Evolutionary conservation across 2,888 invertebrate species (phyloP).

Genomic region (Thereva unica): DNA sequence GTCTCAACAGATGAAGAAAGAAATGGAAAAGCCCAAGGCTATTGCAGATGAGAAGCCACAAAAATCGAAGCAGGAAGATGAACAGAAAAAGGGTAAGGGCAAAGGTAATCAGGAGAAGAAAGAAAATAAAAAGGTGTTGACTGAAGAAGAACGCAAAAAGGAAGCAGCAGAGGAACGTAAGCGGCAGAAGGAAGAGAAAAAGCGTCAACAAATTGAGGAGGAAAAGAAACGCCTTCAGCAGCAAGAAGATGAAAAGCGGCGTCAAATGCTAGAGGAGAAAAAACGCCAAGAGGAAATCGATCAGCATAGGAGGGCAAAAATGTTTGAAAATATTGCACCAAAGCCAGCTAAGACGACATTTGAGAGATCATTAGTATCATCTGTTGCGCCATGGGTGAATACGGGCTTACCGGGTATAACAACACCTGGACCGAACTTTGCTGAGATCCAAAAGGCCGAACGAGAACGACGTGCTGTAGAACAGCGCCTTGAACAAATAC

Average conservation of each 20-base stretch:
- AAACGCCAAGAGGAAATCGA: slow-evolving; percentile 56
- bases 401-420: slow-evolving; percentile 42
- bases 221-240: slow-evolving; percentile 37
- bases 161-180: slow-evolving; percentile 52
- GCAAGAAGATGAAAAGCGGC: slow-evolving; percentile 53
- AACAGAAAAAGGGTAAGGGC: slow-evolving; percentile 37
- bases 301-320: slow-evolving; percentile 53
- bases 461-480: slow-evolving; percentile 56
- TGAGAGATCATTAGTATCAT: slow-evolving; percentile 43
- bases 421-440: slow-evolving; percentile 57
- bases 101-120: slow-evolving; percentile 31
- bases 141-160: slow-evolving; percentile 51
- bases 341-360: slow-evolving; percentile 16
- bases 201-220: slow-evolving; percentile 45
- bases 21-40: slow-evolving; percentile 9
- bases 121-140: slow-evolving; percentile 27
- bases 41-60: slow-evolving; percentile 2
- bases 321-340: slow-evolving; percentile 29
- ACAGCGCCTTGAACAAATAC: slow-evolving; percentile 47
- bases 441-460: slow-evolving; percentile 62
- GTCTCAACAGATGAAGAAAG: slow-evolving; percentile 29
- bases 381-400: slow-evolving; percentile 56
- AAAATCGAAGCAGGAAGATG: slow-evolving; percentile 27
- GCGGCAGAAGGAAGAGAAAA: slow-evolving; percentile 54
- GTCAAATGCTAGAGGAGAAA: slow-evolving; percentile 53